phyloP scores from a whole-genome alignment of 2,888 invertebrate genomes.

The Ennomos fuscantarius region DNA sequence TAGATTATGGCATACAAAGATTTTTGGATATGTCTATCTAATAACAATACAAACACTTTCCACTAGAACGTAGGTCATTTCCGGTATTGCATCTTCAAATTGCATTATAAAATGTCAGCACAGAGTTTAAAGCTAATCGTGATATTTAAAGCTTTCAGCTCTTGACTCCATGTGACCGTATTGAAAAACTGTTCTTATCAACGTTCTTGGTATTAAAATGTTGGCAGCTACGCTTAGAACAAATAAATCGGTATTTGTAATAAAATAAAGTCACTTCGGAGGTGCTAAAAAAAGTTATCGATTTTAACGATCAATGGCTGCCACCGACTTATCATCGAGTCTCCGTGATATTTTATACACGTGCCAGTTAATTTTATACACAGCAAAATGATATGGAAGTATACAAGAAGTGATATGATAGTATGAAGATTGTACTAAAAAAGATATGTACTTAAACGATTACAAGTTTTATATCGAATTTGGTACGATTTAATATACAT shows the following conservation, averaged over 20 bases:
- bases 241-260: slow-evolving; percentile 24
- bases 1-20: slow-evolving; percentile 60
- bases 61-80: slow-evolving; percentile 73
- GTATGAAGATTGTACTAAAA: slow-evolving; percentile 81
- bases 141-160: slow-evolving; percentile 67
- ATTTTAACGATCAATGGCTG: slow-evolving; percentile 42
- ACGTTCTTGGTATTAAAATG: slow-evolving; percentile 30
- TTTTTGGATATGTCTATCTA: slow-evolving; percentile 65
- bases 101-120: slow-evolving; percentile 44
- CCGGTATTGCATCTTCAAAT: slow-evolving; percentile 43
- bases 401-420: slow-evolving; percentile 84
- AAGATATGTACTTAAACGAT: slow-evolving; percentile 82
- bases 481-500: slow-evolving; percentile 75
- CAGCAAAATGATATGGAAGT: slow-evolving; percentile 82
- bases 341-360: slow-evolving; percentile 71
- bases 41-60: slow-evolving; percentile 65
- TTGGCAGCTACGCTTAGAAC: slow-evolving; percentile 24
- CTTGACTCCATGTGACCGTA: slow-evolving; percentile 29
- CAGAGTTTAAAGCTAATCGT: slow-evolving; percentile 57
- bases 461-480: slow-evolving; percentile 71
- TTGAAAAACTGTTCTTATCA: slow-evolving; percentile 50
- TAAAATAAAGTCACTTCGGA: slow-evolving; percentile 48
- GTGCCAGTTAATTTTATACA: slow-evolving; percentile 65
- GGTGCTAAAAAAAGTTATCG: slow-evolving; percentile 44
- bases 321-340: slow-evolving; percentile 47